Base-by-base conservation (phyloP, 2,113 vertebrate genomes). In the Hippocampus mohnikei region DNA sequence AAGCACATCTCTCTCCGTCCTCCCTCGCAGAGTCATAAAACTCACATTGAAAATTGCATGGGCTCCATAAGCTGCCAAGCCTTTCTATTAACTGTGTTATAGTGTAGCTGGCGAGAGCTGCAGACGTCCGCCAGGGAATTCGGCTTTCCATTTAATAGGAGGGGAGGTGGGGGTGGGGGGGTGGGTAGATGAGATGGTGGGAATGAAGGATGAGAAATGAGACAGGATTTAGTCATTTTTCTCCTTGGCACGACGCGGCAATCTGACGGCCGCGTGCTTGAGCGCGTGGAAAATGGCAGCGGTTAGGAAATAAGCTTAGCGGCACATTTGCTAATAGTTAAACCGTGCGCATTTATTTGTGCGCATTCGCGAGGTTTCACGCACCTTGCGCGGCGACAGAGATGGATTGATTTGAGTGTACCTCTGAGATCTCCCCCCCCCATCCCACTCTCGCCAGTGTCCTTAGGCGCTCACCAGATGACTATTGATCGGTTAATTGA, bases 401-500 rank as follows among this genome's bases (percentile, higher is more conserved):
- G 77, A 81, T 79, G 83, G 77, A 89, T 87, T 88, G 89, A 87
- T 90, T 86, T 50, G 58, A 88, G 84, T 78, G 80, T 87, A 88
- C 84, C 78, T 80, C 70, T 69, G 74, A 88, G 87, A 86, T 82
- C 84, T n/a, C 3, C 12, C 56, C 23, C 55, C 13, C 56, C 25
- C 25, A 1, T 7, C 50, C 18, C 20, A 1, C 50, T 21, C 83
- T 68, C 75, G 60, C 72, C 64, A 41, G 68, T 82, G 79, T 86
- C 85, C 87, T 85, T 44, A 69, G 72, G 86, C 82, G 77, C 70
- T 82, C 65, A 75, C 79, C 59, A 88, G 85, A 90, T 89, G 88
- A 90, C 83, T 90, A 92, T 93, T 82, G 90, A 91, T 92, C 79
- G 81, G 75, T 76, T 86, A 86, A 92, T 80, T 90, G 90, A 92